Conservation (phyloP, 2,113 vertebrate genomes). For the Brienomyrus brachyistius region DNA sequence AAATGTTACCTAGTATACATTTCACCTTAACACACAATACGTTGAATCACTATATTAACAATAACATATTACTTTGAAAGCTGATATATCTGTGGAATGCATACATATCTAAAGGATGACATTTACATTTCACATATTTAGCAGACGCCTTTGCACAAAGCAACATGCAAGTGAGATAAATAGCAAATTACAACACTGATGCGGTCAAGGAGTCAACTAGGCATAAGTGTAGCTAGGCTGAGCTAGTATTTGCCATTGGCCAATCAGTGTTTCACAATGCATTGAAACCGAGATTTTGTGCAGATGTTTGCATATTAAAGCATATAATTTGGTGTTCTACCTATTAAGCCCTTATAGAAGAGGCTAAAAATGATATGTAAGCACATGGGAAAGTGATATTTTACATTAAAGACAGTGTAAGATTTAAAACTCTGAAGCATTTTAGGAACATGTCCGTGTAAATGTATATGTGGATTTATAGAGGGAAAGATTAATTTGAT, state of each 20-base stretch:
- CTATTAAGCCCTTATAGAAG: not conserved
- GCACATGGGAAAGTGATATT: not conserved
- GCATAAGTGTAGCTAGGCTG: not conserved
- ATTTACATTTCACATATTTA: not conserved
- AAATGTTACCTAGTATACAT: not conserved
- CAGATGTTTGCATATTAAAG: not conserved
- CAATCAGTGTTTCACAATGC: not conserved
- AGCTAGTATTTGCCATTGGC: not conserved
- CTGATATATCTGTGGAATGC: not conserved
- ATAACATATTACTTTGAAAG: not conserved
- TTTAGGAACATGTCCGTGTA: not conserved
- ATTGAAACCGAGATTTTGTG: not conserved
- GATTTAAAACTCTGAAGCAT: not conserved
- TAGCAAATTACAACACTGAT: not conserved
- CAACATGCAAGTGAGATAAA: not conserved
- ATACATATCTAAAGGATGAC: not conserved
- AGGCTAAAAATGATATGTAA: not conserved
- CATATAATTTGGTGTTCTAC: not conserved
- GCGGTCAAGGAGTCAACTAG: not conserved
- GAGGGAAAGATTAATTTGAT: slow-evolving; percentile 18
- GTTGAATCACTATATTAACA: not conserved
- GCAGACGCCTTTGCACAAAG: not conserved
- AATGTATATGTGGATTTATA: slow-evolving; percentile 8
- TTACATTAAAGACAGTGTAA: not conserved
- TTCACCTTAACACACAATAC: not conserved